A percentile compares a stretch with the other conserved stretches of the same genome.
phyloP scores from a whole-genome alignment of 2,113 vertebrate genomes.

The Eptesicus fuscus region DNA sequence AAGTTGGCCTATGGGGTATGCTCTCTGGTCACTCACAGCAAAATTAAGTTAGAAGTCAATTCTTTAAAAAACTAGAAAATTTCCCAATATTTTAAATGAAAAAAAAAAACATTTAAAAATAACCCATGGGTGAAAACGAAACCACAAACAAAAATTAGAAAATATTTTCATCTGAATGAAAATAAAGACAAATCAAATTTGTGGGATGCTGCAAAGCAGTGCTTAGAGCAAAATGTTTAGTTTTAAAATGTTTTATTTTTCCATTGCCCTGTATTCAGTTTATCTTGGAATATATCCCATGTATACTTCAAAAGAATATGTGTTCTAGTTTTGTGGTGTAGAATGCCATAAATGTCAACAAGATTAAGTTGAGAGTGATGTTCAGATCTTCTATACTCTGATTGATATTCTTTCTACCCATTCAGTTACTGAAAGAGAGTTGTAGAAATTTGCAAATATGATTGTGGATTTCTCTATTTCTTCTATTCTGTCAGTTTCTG shows the following conservation, averaged over 20 bases:
- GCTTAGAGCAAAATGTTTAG: background rate
- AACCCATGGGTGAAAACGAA: background rate
- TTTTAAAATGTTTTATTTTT: background rate
- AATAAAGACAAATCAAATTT: background rate
- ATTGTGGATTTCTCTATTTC: background rate
- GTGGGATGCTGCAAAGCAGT: background rate
- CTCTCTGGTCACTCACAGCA: background rate
- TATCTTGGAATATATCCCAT: background rate
- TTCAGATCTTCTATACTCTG: background rate
- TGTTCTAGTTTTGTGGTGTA: background rate
- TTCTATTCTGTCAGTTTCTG: background rate
- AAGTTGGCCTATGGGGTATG: background rate
- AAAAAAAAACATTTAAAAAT: background rate
- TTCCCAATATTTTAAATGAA: background rate
- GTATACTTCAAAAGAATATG: background rate
- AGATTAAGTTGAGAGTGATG: background rate
- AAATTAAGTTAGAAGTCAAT: background rate
- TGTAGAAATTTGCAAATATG: background rate
- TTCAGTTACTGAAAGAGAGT: background rate
- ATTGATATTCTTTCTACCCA: background rate
- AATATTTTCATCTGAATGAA: background rate
- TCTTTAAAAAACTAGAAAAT: background rate
- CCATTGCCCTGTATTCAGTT: background rate
- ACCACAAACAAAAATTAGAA: background rate
- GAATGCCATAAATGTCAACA: background rate